Percentiles rank a stretch among this genome's conserved stretches.
Conservation (phyloP, 2,888 invertebrate species). For the Cephus spinipes region DNA sequence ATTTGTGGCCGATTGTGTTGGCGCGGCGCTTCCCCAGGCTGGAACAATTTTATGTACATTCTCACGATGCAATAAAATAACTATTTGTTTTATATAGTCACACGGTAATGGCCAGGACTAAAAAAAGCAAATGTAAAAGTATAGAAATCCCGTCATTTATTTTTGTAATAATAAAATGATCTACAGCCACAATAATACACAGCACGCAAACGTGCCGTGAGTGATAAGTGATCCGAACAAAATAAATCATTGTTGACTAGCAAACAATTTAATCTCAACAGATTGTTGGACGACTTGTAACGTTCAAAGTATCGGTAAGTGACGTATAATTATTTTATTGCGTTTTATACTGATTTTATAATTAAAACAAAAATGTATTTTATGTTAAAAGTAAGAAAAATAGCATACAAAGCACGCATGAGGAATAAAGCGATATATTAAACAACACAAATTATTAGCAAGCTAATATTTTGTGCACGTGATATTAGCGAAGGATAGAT, state of each 20-base stretch:
- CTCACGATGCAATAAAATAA: not conserved
- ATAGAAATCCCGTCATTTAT: not conserved
- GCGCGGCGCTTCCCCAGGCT: constrained; percentile 58
- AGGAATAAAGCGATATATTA: not conserved
- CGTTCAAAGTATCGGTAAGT: not conserved
- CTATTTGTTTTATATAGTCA: not conserved
- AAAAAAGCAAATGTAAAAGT: not conserved
- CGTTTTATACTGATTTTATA: no score
- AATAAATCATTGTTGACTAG: not conserved
- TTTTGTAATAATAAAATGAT: not conserved
- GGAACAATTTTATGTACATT: constrained; percentile 37
- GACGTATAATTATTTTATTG: no score
- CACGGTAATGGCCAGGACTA: not conserved
- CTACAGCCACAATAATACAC: not conserved
- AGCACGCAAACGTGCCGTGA: not conserved
- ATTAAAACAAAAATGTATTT: not conserved
- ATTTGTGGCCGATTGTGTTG: constrained; percentile 51
- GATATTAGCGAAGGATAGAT: not conserved
- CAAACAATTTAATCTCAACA: not conserved
- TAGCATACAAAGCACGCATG: not conserved
- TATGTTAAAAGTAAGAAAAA: not conserved
- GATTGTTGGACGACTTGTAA: not conserved
- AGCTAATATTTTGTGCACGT: not conserved
- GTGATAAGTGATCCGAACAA: not conserved
- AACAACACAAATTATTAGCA: not conserved